Evolutionary conservation across 2,113 vertebrate species (phyloP).

Genomic region (Motacilla alba): DNA sequence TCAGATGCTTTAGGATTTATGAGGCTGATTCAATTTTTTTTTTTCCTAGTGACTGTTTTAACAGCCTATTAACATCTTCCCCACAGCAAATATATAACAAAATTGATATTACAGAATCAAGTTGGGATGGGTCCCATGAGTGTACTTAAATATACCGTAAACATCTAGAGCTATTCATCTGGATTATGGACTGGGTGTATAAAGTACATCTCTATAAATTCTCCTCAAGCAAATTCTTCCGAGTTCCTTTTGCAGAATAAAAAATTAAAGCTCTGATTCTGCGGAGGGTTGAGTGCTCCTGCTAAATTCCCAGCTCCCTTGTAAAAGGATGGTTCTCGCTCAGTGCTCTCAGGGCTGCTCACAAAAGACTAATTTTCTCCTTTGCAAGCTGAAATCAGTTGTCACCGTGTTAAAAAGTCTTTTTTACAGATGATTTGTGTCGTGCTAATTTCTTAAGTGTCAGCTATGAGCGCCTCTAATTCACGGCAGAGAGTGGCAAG

Average conservation of each 20-base stretch:
- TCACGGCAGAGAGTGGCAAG: not conserved
- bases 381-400: constrained; percentile 22
- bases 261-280: constrained; percentile 37
- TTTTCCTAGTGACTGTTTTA: constrained; percentile 35
- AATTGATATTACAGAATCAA: constrained; percentile 61
- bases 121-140: constrained; percentile 30
- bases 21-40: constrained; percentile 21
- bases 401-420: constrained; percentile 28
- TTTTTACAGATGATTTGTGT: constrained; percentile 31
- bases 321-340: constrained; percentile 12
- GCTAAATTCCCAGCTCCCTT: constrained; percentile 20
- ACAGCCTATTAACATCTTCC: constrained; percentile 66
- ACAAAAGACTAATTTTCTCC: constrained; percentile 32
- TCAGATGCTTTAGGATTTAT: constrained; percentile 53
- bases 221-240: not conserved
- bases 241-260: not conserved
- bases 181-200: constrained; percentile 16
- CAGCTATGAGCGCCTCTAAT: not conserved
- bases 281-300: not conserved
- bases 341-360: constrained; percentile 23
- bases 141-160: constrained; percentile 55
- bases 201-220: constrained; percentile 38
- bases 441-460: constrained; percentile 27
- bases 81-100: constrained; percentile 45
- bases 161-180: constrained; percentile 46